Evolutionary conservation across 2,797 vertebrate species (phyloP).

Genomic region (Gallirallus australis): DNA sequence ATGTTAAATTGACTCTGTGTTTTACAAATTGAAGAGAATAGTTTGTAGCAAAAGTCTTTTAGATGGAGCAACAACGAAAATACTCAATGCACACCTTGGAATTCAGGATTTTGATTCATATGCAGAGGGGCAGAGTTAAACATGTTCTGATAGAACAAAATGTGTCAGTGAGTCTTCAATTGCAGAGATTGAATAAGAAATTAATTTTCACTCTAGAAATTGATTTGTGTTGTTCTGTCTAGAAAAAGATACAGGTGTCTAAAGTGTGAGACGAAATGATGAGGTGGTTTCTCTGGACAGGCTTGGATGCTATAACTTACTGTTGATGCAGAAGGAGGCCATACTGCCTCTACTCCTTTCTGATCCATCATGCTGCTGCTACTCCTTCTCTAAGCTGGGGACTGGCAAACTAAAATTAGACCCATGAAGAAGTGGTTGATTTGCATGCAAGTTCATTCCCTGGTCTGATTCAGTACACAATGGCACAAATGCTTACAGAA

Average conservation of each 20-base stretch:
- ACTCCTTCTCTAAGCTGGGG: neutral
- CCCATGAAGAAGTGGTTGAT: neutral
- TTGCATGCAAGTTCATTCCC: neutral
- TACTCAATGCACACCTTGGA: neutral
- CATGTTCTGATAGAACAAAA: neutral
- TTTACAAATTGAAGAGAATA: neutral
- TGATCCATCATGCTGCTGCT: neutral
- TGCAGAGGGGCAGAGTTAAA: neutral
- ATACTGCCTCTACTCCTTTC: neutral
- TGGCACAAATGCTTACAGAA: neutral
- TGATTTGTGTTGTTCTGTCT: neutral
- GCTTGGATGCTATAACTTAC: neutral
- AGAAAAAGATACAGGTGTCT: neutral
- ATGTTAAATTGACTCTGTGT: neutral
- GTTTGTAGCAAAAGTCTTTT: neutral
- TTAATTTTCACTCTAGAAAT: neutral
- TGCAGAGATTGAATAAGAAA: neutral
- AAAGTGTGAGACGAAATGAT: neutral
- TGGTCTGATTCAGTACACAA: neutral
- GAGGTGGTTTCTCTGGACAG: neutral
- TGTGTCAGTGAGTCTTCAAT: neutral
- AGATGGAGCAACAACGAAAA: neutral
- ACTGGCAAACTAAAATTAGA: neutral
- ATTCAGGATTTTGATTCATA: neutral
- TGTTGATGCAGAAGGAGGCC: neutral